Evolutionary conservation across 2,888 invertebrate genomes (phyloP).

Genomic region (Drosophila robusta): DNA sequence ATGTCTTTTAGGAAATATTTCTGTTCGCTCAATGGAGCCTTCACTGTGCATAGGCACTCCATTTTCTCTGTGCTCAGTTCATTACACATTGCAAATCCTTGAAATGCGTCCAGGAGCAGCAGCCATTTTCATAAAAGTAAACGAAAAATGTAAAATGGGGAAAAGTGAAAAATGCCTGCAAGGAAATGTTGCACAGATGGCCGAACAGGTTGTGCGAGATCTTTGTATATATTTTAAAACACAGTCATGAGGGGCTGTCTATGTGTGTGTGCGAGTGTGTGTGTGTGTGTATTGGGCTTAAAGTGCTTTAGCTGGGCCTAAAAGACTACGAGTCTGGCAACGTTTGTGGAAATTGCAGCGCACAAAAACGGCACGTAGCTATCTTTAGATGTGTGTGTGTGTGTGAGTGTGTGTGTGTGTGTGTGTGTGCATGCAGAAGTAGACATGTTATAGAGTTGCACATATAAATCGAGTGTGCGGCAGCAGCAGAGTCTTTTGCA

Average conservation of each 20-base stretch:
- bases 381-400: conserved; percentile 31
- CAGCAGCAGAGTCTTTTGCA: conserved; percentile 29
- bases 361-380: conserved; percentile 69
- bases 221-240: conserved; percentile 63
- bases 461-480: conserved; percentile 62
- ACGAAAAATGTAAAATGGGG: conserved; percentile 46
- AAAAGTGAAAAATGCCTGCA: conserved; percentile 50
- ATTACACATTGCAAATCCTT: conserved; percentile 74
- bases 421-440: conserved; percentile 51
- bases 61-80: conserved; percentile 50
- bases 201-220: conserved; percentile 40
- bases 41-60: conserved; percentile 3
- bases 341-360: conserved; percentile 60
- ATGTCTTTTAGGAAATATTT: too few relatives aligned
- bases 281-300: conserved; percentile 42
- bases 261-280: conserved; percentile 19
- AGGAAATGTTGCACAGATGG: conserved; percentile 47
- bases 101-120: conserved; percentile 38
- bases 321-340: conserved; percentile 48
- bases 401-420: conserved; percentile 22
- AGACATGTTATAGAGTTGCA: conserved; percentile 64
- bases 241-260: conserved; percentile 17
- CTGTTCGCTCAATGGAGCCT: background rate
- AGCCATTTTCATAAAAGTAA: conserved; percentile 74
- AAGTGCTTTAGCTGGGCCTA: conserved; percentile 59